These are phyloP conservation scores for Amazona guildingii DNA, from an alignment of 2,113 vertebrate genomes.

Conservation along the genomic window DNA sequence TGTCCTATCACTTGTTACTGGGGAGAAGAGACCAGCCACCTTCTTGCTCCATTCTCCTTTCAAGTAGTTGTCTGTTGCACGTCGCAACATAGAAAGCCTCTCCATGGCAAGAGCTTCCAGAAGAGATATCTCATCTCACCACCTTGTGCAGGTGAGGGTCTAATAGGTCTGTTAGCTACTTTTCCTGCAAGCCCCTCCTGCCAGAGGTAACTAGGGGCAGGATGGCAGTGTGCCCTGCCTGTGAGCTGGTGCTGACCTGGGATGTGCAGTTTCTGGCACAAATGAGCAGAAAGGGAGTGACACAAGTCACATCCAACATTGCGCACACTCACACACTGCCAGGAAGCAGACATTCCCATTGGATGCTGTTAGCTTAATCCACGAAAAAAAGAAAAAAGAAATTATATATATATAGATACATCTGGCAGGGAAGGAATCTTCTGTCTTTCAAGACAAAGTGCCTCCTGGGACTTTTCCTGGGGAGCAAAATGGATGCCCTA, in stretches of 20 bases:
- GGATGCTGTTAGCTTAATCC: not conserved
- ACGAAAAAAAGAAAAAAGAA: not conserved
- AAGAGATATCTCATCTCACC: not conserved
- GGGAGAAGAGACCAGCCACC: not conserved
- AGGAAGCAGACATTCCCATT: not conserved
- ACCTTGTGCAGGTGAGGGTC: not conserved
- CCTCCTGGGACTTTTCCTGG: not conserved
- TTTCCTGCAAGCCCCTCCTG: not conserved
- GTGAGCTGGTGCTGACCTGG: not conserved
- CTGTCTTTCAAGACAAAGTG: not conserved
- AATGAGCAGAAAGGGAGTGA: not conserved
- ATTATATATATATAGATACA: too few species aligned
- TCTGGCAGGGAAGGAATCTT: not conserved
- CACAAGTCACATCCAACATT: not conserved
- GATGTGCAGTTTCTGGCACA: not conserved
- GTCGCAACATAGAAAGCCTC: not conserved
- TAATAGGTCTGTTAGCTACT: not conserved
- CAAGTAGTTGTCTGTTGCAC: not conserved
- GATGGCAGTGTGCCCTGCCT: rapidly evolving
- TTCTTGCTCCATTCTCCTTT: not conserved
- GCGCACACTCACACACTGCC: not conserved
- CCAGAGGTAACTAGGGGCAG: not conserved
- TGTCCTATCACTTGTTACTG: not conserved
- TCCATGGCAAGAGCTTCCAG: not conserved
- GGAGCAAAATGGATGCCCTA: not conserved